A percentile compares a stretch with the other conserved stretches of the same genome.
These are phyloP conservation scores for Petrosia ficiformis DNA, from an alignment of 37 sponge, comb jelly and placozoan genomes.

Conservation along the genomic window DNA sequence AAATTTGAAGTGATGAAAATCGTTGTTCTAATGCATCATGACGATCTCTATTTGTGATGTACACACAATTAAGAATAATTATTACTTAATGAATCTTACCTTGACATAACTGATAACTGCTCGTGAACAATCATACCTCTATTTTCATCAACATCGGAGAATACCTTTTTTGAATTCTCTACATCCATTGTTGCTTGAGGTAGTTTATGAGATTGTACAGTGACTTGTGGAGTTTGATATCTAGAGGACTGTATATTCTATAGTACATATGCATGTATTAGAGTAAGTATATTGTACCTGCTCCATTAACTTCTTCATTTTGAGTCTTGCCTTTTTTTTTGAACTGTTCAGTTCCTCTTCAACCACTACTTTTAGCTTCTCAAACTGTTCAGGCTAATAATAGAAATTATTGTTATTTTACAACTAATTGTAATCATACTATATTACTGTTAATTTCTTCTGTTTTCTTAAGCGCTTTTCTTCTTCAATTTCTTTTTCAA, in stretches of 20 bases:
- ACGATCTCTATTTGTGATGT: slow-evolving; percentile 30
- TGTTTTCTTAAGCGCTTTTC: slow-evolving; percentile 5
- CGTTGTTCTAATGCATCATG: slow-evolving; percentile 36
- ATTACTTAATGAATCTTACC: slow-evolving; percentile 16
- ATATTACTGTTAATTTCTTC: slow-evolving; percentile 15
- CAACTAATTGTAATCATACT: background rate
- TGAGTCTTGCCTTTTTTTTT: slow-evolving; percentile 31
- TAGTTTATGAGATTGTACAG: background rate
- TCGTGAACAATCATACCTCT: slow-evolving; percentile 59
- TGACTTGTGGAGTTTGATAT: too few relatives aligned
- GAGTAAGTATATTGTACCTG: too few relatives aligned
- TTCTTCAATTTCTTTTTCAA: background rate
- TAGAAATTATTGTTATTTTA: background rate
- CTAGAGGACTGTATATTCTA: background rate
- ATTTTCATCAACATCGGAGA: slow-evolving; percentile 20
- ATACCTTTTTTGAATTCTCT: background rate
- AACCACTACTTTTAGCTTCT: slow-evolving; percentile 22
- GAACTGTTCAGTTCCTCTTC: slow-evolving; percentile 55
- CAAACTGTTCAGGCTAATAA: slow-evolving; percentile 38
- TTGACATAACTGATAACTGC: slow-evolving; percentile 66
- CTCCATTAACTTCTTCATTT: slow-evolving; percentile 28
- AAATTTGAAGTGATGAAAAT: slow-evolving; percentile 24
- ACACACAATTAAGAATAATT: background rate
- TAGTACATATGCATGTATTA: too few relatives aligned
- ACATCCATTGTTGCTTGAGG: slow-evolving; percentile 11